A percentile compares a stretch with the other conserved stretches of the same genome.
Conservation (phyloP, 1,140 invertebrate species). For the Lycorma delicatula region DNA sequence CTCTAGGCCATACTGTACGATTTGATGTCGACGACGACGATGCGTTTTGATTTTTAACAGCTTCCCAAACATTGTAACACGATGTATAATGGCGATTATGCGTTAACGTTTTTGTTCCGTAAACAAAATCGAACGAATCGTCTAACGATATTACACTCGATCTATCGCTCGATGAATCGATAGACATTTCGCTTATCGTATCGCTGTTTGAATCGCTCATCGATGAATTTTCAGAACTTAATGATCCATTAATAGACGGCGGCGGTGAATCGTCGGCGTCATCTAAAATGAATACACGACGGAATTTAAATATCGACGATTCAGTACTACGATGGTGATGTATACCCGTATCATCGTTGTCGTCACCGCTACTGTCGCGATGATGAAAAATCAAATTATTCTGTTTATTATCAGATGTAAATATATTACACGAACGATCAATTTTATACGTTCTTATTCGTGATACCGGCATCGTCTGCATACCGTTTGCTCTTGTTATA, state of each 20-base stretch:
- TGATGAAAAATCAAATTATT: too few species aligned
- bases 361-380: neutral
- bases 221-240: slow-evolving; percentile 33
- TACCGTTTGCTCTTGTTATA: slow-evolving; percentile 37
- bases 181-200: slow-evolving; percentile 47
- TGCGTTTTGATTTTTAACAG: slow-evolving; percentile 27
- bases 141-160: slow-evolving; percentile 47
- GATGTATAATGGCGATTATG: slow-evolving; percentile 23
- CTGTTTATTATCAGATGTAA: too few species aligned
- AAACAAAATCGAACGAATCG: slow-evolving; percentile 42
- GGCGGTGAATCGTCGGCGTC: slow-evolving; percentile 29
- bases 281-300: slow-evolving; percentile 43
- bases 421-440: slow-evolving; percentile 5
- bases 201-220: slow-evolving; percentile 45
- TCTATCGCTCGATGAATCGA: slow-evolving; percentile 47
- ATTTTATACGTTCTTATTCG: slow-evolving; percentile 26
- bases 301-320: slow-evolving; percentile 42
- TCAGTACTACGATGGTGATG: too few species aligned
- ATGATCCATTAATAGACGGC: slow-evolving; percentile 21
- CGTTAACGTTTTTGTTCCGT: slow-evolving; percentile 29
- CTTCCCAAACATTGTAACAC: slow-evolving; percentile 31
- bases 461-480: slow-evolving; percentile 41
- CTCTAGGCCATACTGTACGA: slow-evolving; percentile 41
- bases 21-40: slow-evolving; percentile 26
- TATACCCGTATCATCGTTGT: slow-evolving; percentile 16